Percentiles rank a stretch among this genome's conserved stretches.
Evolutionary conservation across 2,113 vertebrate genomes (phyloP).

Genomic region (Anser cygnoides): DNA sequence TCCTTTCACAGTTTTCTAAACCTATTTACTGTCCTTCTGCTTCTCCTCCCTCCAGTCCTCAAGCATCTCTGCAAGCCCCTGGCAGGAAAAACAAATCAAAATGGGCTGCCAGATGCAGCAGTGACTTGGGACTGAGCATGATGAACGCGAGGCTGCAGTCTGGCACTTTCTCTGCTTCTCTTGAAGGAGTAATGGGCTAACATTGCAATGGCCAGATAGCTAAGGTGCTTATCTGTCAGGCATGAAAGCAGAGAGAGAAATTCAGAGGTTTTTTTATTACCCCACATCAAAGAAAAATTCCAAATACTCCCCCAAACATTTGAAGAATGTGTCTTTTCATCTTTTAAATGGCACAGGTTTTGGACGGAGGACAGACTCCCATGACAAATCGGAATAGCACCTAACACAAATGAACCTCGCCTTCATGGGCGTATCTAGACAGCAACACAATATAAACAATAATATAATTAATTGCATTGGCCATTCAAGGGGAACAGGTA

Average conservation of each 20-base stretch:
- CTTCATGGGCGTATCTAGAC: background rate
- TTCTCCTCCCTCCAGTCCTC: background rate
- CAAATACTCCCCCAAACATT: background rate
- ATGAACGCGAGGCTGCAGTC: background rate
- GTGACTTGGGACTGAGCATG: fast-evolving
- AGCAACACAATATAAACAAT: constrained; percentile 35
- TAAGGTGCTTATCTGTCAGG: background rate
- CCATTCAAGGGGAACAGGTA: constrained; percentile 11
- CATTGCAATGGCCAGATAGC: background rate
- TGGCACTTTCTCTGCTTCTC: background rate
- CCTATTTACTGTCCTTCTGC: background rate
- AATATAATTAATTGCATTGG: constrained; percentile 27
- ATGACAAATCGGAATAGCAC: background rate
- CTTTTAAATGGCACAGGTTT: background rate
- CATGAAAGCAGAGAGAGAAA: background rate
- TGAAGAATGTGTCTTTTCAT: background rate
- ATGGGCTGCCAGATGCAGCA: background rate
- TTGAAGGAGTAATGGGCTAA: background rate
- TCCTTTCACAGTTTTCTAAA: background rate
- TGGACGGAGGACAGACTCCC: background rate
- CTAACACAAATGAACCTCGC: background rate
- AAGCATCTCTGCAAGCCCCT: background rate
- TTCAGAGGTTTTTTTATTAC: background rate
- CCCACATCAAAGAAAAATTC: background rate
- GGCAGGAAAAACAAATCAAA: background rate